phyloP scores from a whole-genome alignment of 92 coral and sea anemone genomes.

The Micromussa lordhowensis region DNA sequence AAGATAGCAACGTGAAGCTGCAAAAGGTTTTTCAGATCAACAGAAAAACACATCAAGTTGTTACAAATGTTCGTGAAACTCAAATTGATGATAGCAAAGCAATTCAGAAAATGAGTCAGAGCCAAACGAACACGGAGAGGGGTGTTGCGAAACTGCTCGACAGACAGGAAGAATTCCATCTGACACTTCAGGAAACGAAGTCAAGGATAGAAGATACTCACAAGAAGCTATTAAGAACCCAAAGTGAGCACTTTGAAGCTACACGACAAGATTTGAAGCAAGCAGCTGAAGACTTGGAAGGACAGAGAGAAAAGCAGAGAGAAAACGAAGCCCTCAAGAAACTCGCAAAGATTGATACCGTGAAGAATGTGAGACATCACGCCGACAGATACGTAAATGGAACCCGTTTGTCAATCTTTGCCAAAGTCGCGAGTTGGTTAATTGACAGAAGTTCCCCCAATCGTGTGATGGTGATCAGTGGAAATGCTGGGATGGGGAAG shows the following conservation, averaged over 20 bases:
- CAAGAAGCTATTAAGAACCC: background rate
- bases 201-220: background rate
- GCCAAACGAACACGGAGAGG: background rate
- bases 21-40: background rate
- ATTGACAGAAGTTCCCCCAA: conserved; percentile 29
- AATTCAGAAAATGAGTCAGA: background rate
- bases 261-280: background rate
- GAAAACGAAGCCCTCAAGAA: conserved; percentile 25
- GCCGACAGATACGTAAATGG: conserved; percentile 37
- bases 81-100: background rate
- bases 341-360: conserved; percentile 55
- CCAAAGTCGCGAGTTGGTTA: conserved; percentile 42
- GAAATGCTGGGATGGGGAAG: conserved; percentile 70
- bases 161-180: background rate
- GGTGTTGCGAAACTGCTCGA: background rate
- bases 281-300: background rate
- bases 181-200: background rate
- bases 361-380: conserved; percentile 13
- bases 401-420: conserved; percentile 54
- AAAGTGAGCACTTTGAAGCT: background rate
- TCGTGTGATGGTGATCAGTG: conserved; percentile 54
- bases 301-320: background rate
- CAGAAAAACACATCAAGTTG: background rate
- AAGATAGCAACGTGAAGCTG: conserved; percentile 7
- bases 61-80: background rate